These are phyloP conservation scores for Anguilla pacifica DNA, from an alignment of 2,797 vertebrate genomes.

Conservation along the genomic window DNA sequence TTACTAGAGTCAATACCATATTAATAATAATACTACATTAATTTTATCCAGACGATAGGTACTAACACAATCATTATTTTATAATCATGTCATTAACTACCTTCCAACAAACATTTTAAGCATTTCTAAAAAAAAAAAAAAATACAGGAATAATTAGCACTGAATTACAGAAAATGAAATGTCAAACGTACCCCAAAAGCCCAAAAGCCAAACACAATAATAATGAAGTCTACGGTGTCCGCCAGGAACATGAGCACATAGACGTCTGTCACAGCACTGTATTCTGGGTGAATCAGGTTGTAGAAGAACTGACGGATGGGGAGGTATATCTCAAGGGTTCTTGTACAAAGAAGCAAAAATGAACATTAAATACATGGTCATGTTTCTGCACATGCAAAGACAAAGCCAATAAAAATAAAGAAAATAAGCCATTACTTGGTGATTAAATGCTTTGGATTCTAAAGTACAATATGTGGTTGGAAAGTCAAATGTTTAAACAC, in stretches of 20 bases:
- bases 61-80: not conserved
- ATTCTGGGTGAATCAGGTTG: constrained; percentile 91
- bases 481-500: not conserved
- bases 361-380: not conserved
- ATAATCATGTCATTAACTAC: not conserved
- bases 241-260: constrained; percentile 96
- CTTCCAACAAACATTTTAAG: not conserved
- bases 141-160: not conserved
- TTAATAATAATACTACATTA: not conserved
- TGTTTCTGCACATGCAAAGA: not conserved
- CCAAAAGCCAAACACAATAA: constrained; percentile 96
- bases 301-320: constrained; percentile 90
- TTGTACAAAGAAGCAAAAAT: not conserved
- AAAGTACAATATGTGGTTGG: not conserved
- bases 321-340: constrained; percentile 81
- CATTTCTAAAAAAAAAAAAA: not conserved
- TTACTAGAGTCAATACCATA: not conserved
- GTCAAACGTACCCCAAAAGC: constrained; percentile 87
- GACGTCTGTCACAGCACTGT: constrained; percentile 92
- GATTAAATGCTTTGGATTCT: not conserved
- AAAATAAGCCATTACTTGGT: not conserved
- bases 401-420: not conserved
- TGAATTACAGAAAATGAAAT: not conserved
- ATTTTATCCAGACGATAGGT: not conserved
- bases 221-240: constrained; percentile 92